Evolutionary conservation across 2,888 invertebrate species (phyloP).

Genomic region (Perizoma affinitatum): DNA sequence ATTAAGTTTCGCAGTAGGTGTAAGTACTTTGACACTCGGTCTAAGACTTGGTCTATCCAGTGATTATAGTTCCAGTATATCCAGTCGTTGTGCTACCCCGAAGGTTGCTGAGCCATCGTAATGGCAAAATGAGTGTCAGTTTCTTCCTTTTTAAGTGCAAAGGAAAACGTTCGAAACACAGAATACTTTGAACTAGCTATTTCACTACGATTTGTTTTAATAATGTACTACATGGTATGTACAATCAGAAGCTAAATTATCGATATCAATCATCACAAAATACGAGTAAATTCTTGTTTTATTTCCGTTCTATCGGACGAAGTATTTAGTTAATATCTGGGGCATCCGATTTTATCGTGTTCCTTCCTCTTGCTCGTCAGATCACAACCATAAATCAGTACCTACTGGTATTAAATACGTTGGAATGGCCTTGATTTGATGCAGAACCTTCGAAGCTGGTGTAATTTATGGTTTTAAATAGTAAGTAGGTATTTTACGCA

Average conservation of each 20-base stretch:
- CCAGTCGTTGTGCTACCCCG: no score
- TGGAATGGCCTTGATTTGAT: conserved; percentile 29
- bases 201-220: no score
- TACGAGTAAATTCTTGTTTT: conserved; percentile 18
- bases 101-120: no score
- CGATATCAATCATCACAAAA: conserved; percentile 17
- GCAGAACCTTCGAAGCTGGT: conserved; percentile 18
- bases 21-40: no score
- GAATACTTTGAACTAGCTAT: no score
- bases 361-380: conserved; percentile 30
- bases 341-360: conserved; percentile 36
- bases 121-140: no score
- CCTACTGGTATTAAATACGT: conserved; percentile 30
- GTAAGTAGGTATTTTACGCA: no score
- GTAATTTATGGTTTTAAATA: conserved; percentile 11
- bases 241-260: conserved; percentile 3
- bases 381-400: conserved; percentile 32
- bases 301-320: conserved; percentile 17
- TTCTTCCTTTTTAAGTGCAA: no score
- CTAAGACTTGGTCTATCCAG: no score
- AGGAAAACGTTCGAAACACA: no score
- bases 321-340: conserved; percentile 28
- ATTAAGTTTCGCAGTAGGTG: no score
- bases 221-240: background rate
- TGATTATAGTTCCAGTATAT: no score